Evolutionary conservation across 2,797 vertebrate species (phyloP).

Genomic region (Pseudomugil tenellus): DNA sequence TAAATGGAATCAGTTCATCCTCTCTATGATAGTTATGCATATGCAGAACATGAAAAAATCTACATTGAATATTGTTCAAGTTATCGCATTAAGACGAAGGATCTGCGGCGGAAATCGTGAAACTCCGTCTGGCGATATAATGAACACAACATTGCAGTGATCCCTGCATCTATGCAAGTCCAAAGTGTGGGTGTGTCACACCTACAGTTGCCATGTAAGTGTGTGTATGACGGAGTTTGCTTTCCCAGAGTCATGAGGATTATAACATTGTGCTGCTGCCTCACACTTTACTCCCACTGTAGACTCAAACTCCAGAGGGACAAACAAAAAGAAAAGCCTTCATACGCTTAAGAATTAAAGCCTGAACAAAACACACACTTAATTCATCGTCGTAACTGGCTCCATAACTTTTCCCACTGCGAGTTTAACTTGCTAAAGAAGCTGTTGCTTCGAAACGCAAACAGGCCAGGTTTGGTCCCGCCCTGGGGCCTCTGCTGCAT

Average conservation of each 20-base stretch:
- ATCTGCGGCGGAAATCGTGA: too few relatives aligned
- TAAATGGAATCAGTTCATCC: too few relatives aligned
- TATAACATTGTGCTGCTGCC: constrained; percentile 1
- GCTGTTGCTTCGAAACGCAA: background rate
- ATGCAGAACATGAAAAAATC: too few relatives aligned
- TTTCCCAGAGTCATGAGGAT: background rate
- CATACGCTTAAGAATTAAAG: background rate
- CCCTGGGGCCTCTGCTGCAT: background rate
- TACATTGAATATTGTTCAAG: too few relatives aligned
- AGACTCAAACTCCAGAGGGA: background rate
- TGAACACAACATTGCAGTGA: background rate
- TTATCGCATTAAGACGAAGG: too few relatives aligned
- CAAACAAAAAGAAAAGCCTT: background rate
- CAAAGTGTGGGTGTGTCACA: background rate
- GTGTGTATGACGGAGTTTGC: background rate
- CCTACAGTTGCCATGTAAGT: background rate
- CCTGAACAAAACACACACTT: background rate
- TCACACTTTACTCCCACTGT: background rate
- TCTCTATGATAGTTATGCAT: too few relatives aligned
- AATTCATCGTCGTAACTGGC: background rate
- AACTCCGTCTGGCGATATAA: too few relatives aligned
- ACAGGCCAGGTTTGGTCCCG: background rate
- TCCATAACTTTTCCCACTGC: background rate
- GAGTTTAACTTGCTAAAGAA: background rate
- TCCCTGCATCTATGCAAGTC: background rate